These are phyloP conservation scores for Manacus vitellinus DNA, from an alignment of 2,113 vertebrate genomes.

Conservation along the genomic window DNA sequence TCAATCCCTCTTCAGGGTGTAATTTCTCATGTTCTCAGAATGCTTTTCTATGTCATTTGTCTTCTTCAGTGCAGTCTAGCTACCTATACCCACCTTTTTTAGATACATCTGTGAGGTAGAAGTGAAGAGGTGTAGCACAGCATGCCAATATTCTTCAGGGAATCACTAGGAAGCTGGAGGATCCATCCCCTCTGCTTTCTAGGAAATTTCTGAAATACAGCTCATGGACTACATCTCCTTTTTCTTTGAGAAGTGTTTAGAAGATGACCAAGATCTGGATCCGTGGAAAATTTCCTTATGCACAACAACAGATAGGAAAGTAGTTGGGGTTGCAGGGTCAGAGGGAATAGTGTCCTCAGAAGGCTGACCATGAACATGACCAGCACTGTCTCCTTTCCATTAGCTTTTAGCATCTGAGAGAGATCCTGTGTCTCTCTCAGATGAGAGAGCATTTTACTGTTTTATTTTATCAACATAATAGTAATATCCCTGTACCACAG, in stretches of 20 bases:
- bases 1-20: neutral
- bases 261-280: neutral
- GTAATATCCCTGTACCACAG: neutral
- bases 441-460: neutral
- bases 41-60: neutral
- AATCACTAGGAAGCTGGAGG: neutral
- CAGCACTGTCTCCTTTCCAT: neutral
- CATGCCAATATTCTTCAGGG: neutral
- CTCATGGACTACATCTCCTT: neutral
- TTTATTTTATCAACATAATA: neutral
- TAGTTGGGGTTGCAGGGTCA: neutral
- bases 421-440: neutral
- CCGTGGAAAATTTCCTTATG: neutral
- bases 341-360: neutral
- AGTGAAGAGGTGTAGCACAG: fast-evolving
- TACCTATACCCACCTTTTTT: neutral
- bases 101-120: neutral
- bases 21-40: neutral
- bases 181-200: neutral
- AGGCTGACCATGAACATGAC: neutral
- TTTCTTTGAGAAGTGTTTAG: neutral
- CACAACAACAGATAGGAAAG: neutral
- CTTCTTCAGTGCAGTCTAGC: neutral
- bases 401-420: neutral
- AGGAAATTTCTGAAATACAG: neutral